Conservation (phyloP, 2,888 invertebrate species). For the Chouioia cunea region DNA sequence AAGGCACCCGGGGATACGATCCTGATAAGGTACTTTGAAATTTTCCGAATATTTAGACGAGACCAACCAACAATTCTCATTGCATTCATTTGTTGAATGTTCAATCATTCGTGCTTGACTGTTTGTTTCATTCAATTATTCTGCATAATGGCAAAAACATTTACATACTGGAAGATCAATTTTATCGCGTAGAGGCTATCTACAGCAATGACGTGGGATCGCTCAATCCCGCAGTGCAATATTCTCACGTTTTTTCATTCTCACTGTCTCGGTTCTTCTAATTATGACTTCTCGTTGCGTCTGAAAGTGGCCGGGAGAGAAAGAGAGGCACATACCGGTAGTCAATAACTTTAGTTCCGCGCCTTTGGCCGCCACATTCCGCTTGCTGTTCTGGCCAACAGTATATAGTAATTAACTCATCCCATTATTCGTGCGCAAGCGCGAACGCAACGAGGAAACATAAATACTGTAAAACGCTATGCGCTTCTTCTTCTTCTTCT, state of each 20-base stretch:
- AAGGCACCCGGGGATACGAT: conserved; percentile 26
- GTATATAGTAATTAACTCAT: conserved; percentile 63
- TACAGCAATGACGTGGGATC: background rate
- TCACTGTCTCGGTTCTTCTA: conserved; percentile 30
- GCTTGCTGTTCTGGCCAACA: conserved; percentile 50
- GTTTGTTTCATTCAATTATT: too few species aligned
- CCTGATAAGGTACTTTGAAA: conserved; percentile 33
- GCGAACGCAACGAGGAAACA: conserved; percentile 50
- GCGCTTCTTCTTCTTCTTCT: too few species aligned
- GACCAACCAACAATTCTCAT: conserved; percentile 17
- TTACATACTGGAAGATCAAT: too few species aligned
- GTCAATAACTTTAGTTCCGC: conserved; percentile 56
- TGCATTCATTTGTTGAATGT: too few species aligned
- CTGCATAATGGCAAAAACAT: too few species aligned
- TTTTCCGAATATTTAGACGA: conserved; percentile 32
- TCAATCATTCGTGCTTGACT: too few species aligned
- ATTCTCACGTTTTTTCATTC: conserved; percentile 47
- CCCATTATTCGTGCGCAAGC: conserved; percentile 48
- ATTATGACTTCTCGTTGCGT: conserved; percentile 40
- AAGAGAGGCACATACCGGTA: conserved; percentile 55
- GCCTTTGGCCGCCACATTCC: conserved; percentile 34
- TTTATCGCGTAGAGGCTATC: too few species aligned
- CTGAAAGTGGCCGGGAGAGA: conserved; percentile 41
- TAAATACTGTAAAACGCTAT: too few species aligned
- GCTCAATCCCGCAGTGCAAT: conserved; percentile 1